Base-by-base conservation (phyloP, 2,113 vertebrate species). In the Hemicordylus capensis region DNA sequence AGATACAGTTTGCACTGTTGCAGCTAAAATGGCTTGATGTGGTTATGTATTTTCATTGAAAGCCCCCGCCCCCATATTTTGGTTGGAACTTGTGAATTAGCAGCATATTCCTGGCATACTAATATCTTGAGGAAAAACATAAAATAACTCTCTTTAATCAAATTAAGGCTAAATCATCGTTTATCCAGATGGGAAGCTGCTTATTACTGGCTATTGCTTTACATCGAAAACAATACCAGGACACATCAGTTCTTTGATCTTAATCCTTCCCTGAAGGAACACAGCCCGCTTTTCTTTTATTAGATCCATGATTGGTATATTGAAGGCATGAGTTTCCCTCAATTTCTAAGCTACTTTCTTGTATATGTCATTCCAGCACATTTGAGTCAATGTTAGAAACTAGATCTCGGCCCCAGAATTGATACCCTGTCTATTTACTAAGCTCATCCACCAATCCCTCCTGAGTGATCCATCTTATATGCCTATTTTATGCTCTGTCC, bases 141-240 rank as follows among this genome's bases (percentile, higher is more conserved):
- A 85, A 94, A 93, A 95, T 94, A 91, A 86, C 81, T 93, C 93
- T 95, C 88, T 85, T 96, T 96, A 96, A 96, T 96, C 95, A 96
- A 95, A 95, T 90, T 92, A 96, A 96, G 83, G 91, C 83, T 86
- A 92, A 92, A 90, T 90, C 93, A 73, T 92, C 95, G 89, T 94
- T 95, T 94, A 95, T 92, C 66, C 87, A 92, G 85, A 89, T 92
- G 94, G 94, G 89, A 86, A 94, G 88, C 76, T 81, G 87, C 77
- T 70, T n/a, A 85, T 94, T 44, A 66, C 90, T 80, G 64, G 83
- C 91, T 56, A 76, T 89, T 83, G 75, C 81, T 91, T 94, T 89
- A 89, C 88, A 89, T 75, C 44, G 37, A 48, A 37, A 14, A 83
- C 70, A 74, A 56, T 70, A 70, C 28, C 26, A 81, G 58, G 74